phyloP scores from a whole-genome alignment of 2,797 vertebrate genomes.

The Ceyx erithaca region DNA sequence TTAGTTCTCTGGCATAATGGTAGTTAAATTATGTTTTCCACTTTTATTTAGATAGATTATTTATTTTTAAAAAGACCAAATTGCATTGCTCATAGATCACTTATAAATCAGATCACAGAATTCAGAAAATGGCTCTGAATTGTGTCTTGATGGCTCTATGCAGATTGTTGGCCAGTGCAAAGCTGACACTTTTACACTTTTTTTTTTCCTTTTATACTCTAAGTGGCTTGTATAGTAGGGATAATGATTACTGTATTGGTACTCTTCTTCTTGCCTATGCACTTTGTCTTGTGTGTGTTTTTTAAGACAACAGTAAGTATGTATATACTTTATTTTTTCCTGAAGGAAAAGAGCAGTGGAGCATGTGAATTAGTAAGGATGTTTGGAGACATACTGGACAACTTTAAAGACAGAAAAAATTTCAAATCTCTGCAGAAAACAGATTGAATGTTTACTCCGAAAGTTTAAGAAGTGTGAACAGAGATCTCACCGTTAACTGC shows the following conservation, averaged over 20 bases:
- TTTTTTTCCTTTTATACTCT: neutral
- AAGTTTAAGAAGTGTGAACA: neutral
- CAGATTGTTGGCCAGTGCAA: neutral
- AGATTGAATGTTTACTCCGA: neutral
- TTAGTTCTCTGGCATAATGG: neutral
- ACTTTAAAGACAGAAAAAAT: neutral
- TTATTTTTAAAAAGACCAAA: conserved; percentile 38
- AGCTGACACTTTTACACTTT: neutral
- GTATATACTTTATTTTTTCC: neutral
- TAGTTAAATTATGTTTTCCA: neutral
- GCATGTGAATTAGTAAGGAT: neutral
- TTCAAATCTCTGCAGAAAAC: neutral
- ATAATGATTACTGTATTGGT: neutral
- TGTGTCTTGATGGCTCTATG: neutral
- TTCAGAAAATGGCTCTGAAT: neutral
- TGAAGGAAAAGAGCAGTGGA: neutral
- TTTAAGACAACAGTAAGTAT: neutral
- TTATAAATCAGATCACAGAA: conserved; percentile 26
- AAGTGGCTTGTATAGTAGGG: neutral
- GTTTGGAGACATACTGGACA: neutral
- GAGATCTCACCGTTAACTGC: neutral
- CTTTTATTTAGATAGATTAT: conserved; percentile 24
- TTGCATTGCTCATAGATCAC: neutral
- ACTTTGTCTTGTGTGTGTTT: neutral
- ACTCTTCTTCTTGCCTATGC: neutral